phyloP scores from a whole-genome alignment of 2,113 vertebrate genomes.

The Xenopus laevis region DNA sequence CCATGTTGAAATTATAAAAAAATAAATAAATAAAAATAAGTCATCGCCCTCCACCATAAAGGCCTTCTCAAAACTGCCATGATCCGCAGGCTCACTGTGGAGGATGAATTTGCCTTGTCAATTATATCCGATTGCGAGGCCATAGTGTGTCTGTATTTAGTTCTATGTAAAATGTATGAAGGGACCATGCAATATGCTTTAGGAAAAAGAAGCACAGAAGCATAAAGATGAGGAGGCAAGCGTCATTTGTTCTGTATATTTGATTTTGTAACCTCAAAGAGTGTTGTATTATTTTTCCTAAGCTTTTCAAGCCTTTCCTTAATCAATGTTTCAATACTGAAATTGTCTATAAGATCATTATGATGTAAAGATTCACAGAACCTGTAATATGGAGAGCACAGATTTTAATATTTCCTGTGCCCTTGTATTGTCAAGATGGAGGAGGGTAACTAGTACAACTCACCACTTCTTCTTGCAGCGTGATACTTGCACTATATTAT shows the following conservation, averaged over 20 bases:
- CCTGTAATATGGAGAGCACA: too few relatives aligned
- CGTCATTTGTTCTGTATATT: not conserved
- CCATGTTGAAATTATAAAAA: not conserved
- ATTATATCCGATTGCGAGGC: not conserved
- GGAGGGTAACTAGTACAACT: too few relatives aligned
- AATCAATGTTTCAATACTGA: too few relatives aligned
- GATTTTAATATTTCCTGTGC: too few relatives aligned
- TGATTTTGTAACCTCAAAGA: not conserved
- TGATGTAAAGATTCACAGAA: too few relatives aligned
- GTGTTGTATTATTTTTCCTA: not conserved
- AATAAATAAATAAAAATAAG: too few relatives aligned
- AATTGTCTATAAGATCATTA: too few relatives aligned
- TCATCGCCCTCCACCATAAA: slow-evolving; percentile 2
- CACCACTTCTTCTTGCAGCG: too few relatives aligned
- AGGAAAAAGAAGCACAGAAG: not conserved
- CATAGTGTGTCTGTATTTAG: not conserved
- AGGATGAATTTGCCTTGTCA: not conserved
- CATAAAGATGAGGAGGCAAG: not conserved
- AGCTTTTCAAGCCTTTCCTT: not conserved
- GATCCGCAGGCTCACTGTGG: too few relatives aligned
- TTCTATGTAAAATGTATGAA: not conserved
- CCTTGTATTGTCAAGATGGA: too few relatives aligned
- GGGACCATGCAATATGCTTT: not conserved
- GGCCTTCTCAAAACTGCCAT: not conserved
- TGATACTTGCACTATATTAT: too few relatives aligned